phyloP scores from a whole-genome alignment of 1,140 invertebrate genomes.

The Danaus melanippus region DNA sequence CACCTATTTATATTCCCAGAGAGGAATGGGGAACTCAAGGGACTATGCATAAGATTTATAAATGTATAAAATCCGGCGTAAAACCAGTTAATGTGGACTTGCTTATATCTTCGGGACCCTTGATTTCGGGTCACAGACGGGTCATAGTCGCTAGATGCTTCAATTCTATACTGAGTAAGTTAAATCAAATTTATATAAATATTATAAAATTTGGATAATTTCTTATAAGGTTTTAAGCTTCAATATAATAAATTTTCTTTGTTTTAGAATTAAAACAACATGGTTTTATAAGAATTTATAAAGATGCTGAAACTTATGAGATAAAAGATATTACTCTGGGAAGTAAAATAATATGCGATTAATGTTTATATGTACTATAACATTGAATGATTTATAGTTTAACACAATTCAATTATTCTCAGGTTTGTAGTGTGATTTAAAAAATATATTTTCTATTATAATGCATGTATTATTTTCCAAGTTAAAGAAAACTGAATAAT shows the following conservation, averaged over 20 bases:
- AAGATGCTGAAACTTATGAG: slow-evolving; percentile 37
- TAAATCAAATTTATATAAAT: not conserved
- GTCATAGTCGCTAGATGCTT: slow-evolving; percentile 49
- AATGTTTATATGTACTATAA: not conserved
- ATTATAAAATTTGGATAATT: too few species aligned
- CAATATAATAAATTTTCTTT: slow-evolving; percentile 2
- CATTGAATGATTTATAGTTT: too few species aligned
- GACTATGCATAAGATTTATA: slow-evolving; percentile 47
- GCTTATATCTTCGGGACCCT: slow-evolving; percentile 30
- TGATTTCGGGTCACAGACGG: slow-evolving; percentile 23
- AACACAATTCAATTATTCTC: too few species aligned
- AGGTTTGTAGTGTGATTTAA: too few species aligned
- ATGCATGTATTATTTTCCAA: too few species aligned
- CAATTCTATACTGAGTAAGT: slow-evolving; percentile 51
- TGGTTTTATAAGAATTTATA: slow-evolving; percentile 38
- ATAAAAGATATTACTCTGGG: slow-evolving; percentile 39
- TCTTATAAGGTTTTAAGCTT: too few species aligned
- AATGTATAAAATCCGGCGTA: slow-evolving; percentile 3
- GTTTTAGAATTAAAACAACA: slow-evolving; percentile 54
- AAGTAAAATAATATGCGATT: slow-evolving; percentile 22
- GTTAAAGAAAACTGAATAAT: not conserved
- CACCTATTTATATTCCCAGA: slow-evolving; percentile 21
- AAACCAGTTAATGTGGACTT: slow-evolving; percentile 24
- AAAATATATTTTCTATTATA: too few species aligned
- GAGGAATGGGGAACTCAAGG: slow-evolving; percentile 53